phyloP scores from a whole-genome alignment of 2,113 vertebrate species.

The Anoplopoma fimbria region DNA sequence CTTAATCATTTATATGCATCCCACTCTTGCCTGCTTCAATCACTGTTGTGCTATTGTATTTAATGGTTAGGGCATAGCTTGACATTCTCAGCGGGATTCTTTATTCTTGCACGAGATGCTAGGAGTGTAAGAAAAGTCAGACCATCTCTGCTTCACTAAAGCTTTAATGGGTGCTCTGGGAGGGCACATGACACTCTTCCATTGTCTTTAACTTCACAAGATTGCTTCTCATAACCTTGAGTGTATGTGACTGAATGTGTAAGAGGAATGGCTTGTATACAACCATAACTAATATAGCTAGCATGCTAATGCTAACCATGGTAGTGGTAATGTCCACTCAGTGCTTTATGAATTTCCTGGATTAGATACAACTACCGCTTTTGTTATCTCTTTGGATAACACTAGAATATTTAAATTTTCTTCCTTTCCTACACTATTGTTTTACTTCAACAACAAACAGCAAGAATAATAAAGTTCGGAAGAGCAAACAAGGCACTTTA shows the following conservation, averaged over 20 bases:
- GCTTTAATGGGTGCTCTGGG: conserved; percentile 3
- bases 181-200: not conserved
- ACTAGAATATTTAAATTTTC: not conserved
- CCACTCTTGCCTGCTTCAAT: conserved; percentile 12
- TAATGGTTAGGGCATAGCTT: conserved; percentile 7
- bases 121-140: not conserved
- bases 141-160: not conserved
- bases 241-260: not conserved
- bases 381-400: not conserved
- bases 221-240: not conserved
- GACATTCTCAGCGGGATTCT: conserved; percentile 25
- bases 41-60: conserved; percentile 4
- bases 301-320: not conserved
- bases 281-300: not conserved
- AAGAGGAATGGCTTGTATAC: not conserved
- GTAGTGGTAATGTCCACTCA: not conserved
- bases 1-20: conserved; percentile 36
- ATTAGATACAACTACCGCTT: not conserved
- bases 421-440: not conserved
- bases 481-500: too few relatives aligned
- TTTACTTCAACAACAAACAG: too few relatives aligned
- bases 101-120: conserved; percentile 4
- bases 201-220: not conserved
- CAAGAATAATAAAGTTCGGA: too few relatives aligned
- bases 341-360: not conserved